Base-by-base conservation (phyloP, 2,797 vertebrate species). In the Hippocampus kuda region DNA sequence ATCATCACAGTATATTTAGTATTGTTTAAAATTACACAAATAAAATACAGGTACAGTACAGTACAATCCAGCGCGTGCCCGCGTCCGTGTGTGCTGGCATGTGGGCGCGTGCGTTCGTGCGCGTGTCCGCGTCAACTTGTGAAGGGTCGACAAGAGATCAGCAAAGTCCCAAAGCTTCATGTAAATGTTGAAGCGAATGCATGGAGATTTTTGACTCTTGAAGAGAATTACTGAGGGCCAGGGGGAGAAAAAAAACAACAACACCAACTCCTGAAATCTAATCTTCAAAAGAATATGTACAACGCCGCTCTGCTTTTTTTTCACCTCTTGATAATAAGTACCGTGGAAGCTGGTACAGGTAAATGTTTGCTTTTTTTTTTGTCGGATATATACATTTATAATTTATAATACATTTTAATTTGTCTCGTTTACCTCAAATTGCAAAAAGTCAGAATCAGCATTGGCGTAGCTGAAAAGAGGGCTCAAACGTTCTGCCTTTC, bases 261-360 rank as follows among this genome's bases (percentile, higher is more conserved):
- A 38, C 34, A 38, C 8, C 20, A 20, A 63, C n/a, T 38, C 30
- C 20, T 65, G 16, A 49, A 49, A 65, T 18, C 20, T 22, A 24
- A 49, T 20, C 26, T 22, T 49, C 6, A 66, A n/a, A 54, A 67
- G 13, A 76, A 72, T 48, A 74, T 83, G 80, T 53, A 13, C 63
- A 12, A 75, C 18, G 42, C 12, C 26, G 42, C 41, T 0, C 5
- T 62, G 64, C 18, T 85, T 15, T 5, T 64, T 26, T 1, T 77
- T 48, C 0, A 84, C 66, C 56, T 86, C 48, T 59, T 88, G 16
- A 34, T 72, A 61, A 0, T 69, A 4, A 66, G 70, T 16, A 13
- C 72, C 0, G 75, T 67, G 38, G 67, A 62, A 20, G 74, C 70
- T 44, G 0, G 0, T 0, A 0, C 0, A 0, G 81, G 74, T 76